phyloP scores from a whole-genome alignment of 2,113 vertebrate species.

The Tragelaphus strepsiceros region DNA sequence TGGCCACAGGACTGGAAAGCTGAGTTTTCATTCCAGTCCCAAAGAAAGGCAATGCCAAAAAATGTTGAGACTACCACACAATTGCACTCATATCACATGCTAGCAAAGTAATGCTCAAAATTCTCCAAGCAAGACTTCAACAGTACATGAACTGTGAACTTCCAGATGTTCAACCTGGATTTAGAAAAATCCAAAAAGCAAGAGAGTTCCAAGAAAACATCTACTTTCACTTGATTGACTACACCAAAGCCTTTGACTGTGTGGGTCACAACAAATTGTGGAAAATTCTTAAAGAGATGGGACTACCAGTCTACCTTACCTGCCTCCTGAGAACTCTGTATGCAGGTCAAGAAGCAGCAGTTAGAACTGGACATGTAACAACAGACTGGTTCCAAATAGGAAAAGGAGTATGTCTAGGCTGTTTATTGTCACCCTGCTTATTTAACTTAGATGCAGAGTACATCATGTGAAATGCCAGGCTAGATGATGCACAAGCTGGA shows the following conservation, averaged over 20 bases:
- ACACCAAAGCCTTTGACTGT: background rate
- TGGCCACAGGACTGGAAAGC: background rate
- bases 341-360: background rate
- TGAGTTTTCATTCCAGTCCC: too few relatives aligned
- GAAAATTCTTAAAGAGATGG: background rate
- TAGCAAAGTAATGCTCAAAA: too few relatives aligned
- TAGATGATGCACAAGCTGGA: background rate
- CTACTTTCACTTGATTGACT: background rate
- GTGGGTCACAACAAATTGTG: background rate
- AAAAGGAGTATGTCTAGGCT: background rate
- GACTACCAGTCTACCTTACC: background rate
- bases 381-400: background rate
- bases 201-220: background rate
- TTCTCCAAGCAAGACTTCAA: too few relatives aligned
- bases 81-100: too few relatives aligned
- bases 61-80: too few relatives aligned
- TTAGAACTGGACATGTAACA: background rate
- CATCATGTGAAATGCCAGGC: background rate
- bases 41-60: too few relatives aligned
- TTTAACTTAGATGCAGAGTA: background rate
- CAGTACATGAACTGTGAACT: too few relatives aligned
- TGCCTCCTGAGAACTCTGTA: background rate
- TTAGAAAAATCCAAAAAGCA: background rate
- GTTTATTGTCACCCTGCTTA: background rate
- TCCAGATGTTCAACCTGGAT: too few relatives aligned